A percentile compares a stretch with the other conserved stretches of the same genome.
Conservation (phyloP, 2,888 invertebrate genomes). For the Diadromus collaris region DNA sequence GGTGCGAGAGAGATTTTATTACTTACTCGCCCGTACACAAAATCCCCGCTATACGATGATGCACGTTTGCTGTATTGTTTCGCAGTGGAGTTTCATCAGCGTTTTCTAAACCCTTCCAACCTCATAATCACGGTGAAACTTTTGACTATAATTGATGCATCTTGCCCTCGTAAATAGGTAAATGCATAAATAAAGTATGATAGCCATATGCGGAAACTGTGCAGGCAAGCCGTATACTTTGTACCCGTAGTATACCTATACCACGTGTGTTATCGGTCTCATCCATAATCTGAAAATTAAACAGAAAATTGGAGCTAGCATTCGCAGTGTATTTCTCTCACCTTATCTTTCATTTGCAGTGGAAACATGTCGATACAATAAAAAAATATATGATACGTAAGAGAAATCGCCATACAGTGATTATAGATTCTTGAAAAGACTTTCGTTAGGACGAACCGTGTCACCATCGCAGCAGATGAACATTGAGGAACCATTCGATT, state of each 20-base stretch:
- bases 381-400: not conserved
- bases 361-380: not conserved
- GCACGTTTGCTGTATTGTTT: slow-evolving; percentile 26
- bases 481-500: slow-evolving; percentile 1
- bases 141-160: not conserved
- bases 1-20: slow-evolving; percentile 32
- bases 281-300: not conserved
- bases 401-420: not conserved
- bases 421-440: not conserved
- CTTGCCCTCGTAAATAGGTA: not conserved
- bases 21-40: slow-evolving; percentile 11
- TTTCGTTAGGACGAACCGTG: not conserved
- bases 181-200: not conserved
- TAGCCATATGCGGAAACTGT: not conserved
- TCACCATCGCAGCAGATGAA: not conserved
- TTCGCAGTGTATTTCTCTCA: not conserved
- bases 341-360: not conserved
- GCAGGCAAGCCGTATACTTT: not conserved
- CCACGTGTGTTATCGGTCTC: not conserved
- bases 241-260: not conserved
- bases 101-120: not conserved
- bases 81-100: slow-evolving; percentile 29
- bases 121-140: slow-evolving; percentile 2
- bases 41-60: slow-evolving; percentile 21
- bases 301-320: not conserved